These are phyloP conservation scores for Barypeithes pellucidus DNA, from an alignment of 2,888 invertebrate genomes.

Conservation along the genomic window DNA sequence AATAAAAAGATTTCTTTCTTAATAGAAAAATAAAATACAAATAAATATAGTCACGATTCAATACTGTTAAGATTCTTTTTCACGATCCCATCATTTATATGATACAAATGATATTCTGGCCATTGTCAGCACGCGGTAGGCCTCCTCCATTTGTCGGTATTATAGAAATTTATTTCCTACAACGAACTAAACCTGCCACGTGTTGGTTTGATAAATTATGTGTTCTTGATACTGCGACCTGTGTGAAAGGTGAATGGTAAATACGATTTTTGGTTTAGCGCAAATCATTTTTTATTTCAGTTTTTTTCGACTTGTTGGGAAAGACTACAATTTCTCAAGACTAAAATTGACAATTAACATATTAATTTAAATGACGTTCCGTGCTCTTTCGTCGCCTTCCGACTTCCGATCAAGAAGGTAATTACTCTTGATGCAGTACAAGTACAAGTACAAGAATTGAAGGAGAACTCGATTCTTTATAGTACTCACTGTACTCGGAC, in stretches of 20 bases:
- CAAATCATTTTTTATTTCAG: neutral
- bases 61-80: constrained; percentile 16
- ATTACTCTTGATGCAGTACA: too few relatives aligned
- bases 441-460: too few relatives aligned
- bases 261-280: neutral
- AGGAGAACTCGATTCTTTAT: too few relatives aligned
- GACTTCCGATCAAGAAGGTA: too few relatives aligned
- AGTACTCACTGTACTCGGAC: too few relatives aligned
- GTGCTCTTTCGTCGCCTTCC: too few relatives aligned
- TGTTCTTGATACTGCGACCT: constrained; percentile 15
- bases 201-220: constrained; percentile 45
- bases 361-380: too few relatives aligned
- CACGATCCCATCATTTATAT: constrained; percentile 21
- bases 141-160: constrained; percentile 33
- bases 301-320: neutral
- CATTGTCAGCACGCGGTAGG: constrained; percentile 23
- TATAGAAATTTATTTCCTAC: constrained; percentile 45
- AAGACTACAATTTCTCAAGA: too few relatives aligned
- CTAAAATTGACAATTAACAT: too few relatives aligned
- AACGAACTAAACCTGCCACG: constrained; percentile 43
- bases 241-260: constrained; percentile 36
- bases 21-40: neutral
- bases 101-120: constrained; percentile 4
- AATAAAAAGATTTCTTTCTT: neutral
- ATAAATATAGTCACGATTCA: constrained; percentile 10